These are phyloP conservation scores for Trissoscelio sp. DNA, from an alignment of 2,888 invertebrate genomes.

Conservation along the genomic window DNA sequence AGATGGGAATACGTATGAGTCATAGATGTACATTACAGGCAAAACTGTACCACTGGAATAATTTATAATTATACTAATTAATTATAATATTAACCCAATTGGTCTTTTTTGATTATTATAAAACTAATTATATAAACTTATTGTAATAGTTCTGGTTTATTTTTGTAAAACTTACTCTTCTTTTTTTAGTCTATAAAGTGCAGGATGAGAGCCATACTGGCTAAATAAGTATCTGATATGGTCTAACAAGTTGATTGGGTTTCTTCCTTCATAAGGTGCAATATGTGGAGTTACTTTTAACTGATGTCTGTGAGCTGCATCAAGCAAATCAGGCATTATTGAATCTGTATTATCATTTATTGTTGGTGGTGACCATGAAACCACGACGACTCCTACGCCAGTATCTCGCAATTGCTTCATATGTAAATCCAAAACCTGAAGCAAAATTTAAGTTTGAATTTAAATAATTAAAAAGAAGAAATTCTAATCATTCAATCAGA, in stretches of 20 bases:
- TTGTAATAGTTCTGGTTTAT: too few species aligned
- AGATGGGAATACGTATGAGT: slow-evolving; percentile 85
- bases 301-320: slow-evolving; percentile 83
- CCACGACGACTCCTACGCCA: slow-evolving; percentile 84
- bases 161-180: slow-evolving; percentile 76
- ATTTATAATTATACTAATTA: too few species aligned
- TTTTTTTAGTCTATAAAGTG: slow-evolving; percentile 84
- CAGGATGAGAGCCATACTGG: slow-evolving; percentile 85
- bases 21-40: slow-evolving; percentile 88
- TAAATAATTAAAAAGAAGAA: too few species aligned
- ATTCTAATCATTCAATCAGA: too few species aligned
- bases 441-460: slow-evolving; percentile 5
- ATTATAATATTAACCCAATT: too few species aligned
- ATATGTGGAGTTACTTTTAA: slow-evolving; percentile 86
- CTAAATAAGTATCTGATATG: slow-evolving; percentile 83
- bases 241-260: slow-evolving; percentile 84
- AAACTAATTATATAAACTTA: background rate
- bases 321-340: slow-evolving; percentile 81
- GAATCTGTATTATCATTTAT: slow-evolving; percentile 81
- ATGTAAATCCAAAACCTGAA: slow-evolving; percentile 81
- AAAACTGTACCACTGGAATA: slow-evolving; percentile 78
- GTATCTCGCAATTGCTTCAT: slow-evolving; percentile 86
- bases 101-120: background rate
- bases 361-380: slow-evolving; percentile 85
- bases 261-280: slow-evolving; percentile 85